Evolutionary conservation across 2,888 invertebrate species (phyloP).

Genomic region (Pantelozetes paolii): DNA sequence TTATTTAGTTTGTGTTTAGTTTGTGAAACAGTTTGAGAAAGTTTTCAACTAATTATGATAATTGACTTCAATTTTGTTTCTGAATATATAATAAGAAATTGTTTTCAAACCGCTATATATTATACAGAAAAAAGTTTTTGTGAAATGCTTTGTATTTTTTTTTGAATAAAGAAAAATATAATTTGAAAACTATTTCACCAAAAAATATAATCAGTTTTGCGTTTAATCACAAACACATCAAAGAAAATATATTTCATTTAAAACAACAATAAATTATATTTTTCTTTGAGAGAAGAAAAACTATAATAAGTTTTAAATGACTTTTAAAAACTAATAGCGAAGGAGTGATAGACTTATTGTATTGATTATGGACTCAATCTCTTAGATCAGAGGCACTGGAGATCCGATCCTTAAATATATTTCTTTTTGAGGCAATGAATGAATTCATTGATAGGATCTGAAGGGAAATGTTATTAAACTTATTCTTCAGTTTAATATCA

Average conservation of each 20-base stretch:
- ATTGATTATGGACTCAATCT: not conserved
- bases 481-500: constrained; percentile 15
- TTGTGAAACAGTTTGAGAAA: constrained; percentile 22
- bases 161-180: not conserved
- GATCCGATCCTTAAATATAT: constrained; percentile 32
- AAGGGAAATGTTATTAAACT: constrained; percentile 19
- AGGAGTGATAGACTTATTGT: not conserved
- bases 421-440: constrained; percentile 7
- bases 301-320: not conserved
- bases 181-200: not conserved
- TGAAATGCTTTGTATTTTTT: not conserved
- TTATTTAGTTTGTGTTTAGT: constrained; percentile 28
- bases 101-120: constrained; percentile 14
- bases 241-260: not conserved
- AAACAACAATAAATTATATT: not conserved
- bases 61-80: constrained; percentile 15
- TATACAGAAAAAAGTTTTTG: not conserved
- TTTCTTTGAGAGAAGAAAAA: not conserved
- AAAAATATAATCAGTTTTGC: not conserved
- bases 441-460: constrained; percentile 19
- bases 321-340: not conserved
- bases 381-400: not conserved
- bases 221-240: constrained; percentile 13
- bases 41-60: constrained; percentile 34
- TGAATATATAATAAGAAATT: constrained; percentile 16